Conservation (phyloP, 1,140 invertebrate species). For the Marisa cornuarietis region DNA sequence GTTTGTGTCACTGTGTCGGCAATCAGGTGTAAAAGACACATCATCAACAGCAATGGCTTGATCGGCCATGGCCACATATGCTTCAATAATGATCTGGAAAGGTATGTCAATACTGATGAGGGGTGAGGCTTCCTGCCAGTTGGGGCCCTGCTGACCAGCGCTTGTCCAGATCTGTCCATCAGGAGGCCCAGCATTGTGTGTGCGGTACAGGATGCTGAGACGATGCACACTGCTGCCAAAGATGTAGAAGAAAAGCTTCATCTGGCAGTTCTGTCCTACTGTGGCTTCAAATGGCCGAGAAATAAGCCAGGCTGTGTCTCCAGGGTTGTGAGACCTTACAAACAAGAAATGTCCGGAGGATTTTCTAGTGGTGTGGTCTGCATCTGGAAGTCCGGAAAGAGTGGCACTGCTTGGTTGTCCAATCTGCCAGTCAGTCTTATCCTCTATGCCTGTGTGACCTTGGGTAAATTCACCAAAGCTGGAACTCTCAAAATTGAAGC, state of each 20-base stretch:
- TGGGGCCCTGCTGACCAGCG: slow-evolving; percentile 46
- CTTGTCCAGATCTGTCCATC: slow-evolving; percentile 37
- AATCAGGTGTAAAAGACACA: slow-evolving; percentile 55
- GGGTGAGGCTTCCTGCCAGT: slow-evolving; percentile 44
- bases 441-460: slow-evolving; percentile 37
- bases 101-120: slow-evolving; percentile 29
- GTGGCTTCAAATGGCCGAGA: slow-evolving; percentile 29
- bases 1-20: slow-evolving; percentile 23
- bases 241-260: slow-evolving; percentile 61
- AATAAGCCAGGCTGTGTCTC: slow-evolving; percentile 48
- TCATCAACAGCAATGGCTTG: slow-evolving; percentile 64
- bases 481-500: slow-evolving; percentile 45
- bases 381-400: slow-evolving; percentile 42
- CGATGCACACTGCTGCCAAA: slow-evolving; percentile 53
- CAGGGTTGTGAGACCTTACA: slow-evolving; percentile 49
- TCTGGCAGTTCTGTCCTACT: slow-evolving; percentile 18
- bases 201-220: slow-evolving; percentile 51
- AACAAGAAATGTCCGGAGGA: slow-evolving; percentile 57
- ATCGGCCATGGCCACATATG: slow-evolving; percentile 41
- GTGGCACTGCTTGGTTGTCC: neutral
- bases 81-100: slow-evolving; percentile 59
- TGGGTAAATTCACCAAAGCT: slow-evolving; percentile 40
- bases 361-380: slow-evolving; percentile 51
- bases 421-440: slow-evolving; percentile 55
- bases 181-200: slow-evolving; percentile 47